phyloP scores from a whole-genome alignment of 2,113 vertebrate genomes.

The Hypocryptadius cinnamomeus region DNA sequence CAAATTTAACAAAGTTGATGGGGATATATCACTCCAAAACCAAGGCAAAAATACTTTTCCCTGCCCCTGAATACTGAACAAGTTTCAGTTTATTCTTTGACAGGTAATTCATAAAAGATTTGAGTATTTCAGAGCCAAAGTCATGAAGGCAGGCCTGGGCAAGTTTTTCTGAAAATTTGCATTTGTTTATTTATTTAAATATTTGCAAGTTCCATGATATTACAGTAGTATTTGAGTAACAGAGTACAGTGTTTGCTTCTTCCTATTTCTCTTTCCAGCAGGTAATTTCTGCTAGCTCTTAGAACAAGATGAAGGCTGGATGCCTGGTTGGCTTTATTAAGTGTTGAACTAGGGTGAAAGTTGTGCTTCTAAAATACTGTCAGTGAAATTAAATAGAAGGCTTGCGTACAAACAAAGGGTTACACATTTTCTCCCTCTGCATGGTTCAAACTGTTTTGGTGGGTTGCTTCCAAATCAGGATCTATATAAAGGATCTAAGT shows the following conservation, averaged over 20 bases:
- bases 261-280: neutral
- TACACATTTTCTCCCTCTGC: neutral
- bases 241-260: neutral
- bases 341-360: neutral
- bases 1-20: neutral
- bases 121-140: neutral
- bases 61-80: neutral
- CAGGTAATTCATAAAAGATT: neutral
- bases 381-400: neutral
- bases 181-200: neutral
- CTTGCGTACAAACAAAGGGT: neutral
- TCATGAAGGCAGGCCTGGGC: rapidly evolving
- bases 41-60: neutral
- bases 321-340: neutral
- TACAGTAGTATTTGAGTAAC: neutral
- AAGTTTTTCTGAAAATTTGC: neutral
- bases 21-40: neutral
- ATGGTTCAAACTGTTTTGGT: neutral
- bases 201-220: neutral
- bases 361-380: neutral
- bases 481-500: neutral
- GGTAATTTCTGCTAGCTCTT: neutral
- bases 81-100: neutral
- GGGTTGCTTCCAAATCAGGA: neutral
- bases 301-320: neutral